Base-by-base conservation (phyloP, 2,888 invertebrate genomes). In the Phytoseiulus persimilis region DNA sequence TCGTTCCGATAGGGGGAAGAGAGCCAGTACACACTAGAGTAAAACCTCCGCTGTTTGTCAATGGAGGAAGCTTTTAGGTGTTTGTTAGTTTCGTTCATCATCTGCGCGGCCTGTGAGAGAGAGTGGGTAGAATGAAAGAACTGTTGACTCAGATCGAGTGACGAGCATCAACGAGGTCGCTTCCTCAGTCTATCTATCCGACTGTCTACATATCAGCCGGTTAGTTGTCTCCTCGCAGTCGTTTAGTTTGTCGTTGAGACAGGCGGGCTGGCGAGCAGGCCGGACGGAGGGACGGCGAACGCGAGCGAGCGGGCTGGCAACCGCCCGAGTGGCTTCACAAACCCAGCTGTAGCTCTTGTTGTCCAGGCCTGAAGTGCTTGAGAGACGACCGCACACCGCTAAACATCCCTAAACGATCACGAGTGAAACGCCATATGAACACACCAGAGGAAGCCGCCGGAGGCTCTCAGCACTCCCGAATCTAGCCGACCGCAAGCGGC, bases 21-120 rank as follows among this genome's bases (percentile, higher is more conserved):
- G 18, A 65, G 1, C 18, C 65, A 23, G 28, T 23, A 6, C 1
- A 2, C 28, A 23, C 11, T 18, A 18, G 65, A 65, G 65, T 18
- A 28, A 28, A 28, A 65, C 65, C 18, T 65, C 23, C 18, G 65
- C 65, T 65, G 65, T 65, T 65, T 65, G 65, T 65, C 65, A 65
- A 65, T 65, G 65, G 65, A 65, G 65, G 65, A 65, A 65, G 65
- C 65, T 65, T 65, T 65, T 65, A 65, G 65, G 65, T 65, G 65
- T 23, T 65, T 65, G 65, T 65, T 65, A 65, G 65, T 65, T 65
- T 65, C 65, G 65, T 65, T 65, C 65, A 65, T 65, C 65, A 65
- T 65, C 65, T 65, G 65, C 65, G 5, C 18, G 65, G 1, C 65
- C 9, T 46, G 46, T 46, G 65, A 2, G 65, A 65, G 65, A 65